Percentiles rank a stretch among this genome's conserved stretches.
phyloP scores from a whole-genome alignment of 1,140 invertebrate genomes.

The Amphibalanus amphitrite region DNA sequence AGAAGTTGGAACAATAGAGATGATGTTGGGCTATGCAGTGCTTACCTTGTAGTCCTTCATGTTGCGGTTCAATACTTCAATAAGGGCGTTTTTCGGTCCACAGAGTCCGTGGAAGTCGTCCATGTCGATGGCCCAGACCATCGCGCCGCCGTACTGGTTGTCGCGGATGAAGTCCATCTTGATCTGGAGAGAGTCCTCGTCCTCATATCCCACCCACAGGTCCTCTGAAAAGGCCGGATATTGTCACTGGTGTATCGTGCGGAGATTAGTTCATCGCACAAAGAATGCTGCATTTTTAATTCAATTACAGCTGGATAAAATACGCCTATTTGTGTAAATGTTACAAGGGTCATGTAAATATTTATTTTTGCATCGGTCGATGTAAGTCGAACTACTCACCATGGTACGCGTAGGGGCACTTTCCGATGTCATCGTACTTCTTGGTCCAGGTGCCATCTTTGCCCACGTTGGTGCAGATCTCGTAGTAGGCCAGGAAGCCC shows the following conservation, averaged over 20 bases:
- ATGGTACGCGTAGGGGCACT: constrained; percentile 27
- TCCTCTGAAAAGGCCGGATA: constrained; percentile 18
- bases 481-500: constrained; percentile 36
- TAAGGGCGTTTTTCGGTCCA: constrained; percentile 1
- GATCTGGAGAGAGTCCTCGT: constrained; percentile 53
- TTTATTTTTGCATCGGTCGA: too few relatives aligned
- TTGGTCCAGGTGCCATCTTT: constrained; percentile 24
- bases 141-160: constrained; percentile 63
- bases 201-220: constrained; percentile 86
- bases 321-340: not conserved
- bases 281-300: constrained; percentile 30
- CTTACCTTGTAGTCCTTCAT: constrained; percentile 16
- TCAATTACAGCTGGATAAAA: not conserved
- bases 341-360: not conserved
- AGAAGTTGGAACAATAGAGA: not conserved
- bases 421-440: constrained; percentile 17
- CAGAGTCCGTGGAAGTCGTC: too few relatives aligned
- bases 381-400: constrained; percentile 18
- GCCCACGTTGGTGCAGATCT: constrained; percentile 49
- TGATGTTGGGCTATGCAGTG: not conserved
- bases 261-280: not conserved
- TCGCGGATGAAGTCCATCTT: constrained; percentile 72
- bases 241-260: not conserved
- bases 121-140: constrained; percentile 54
- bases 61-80: constrained; percentile 9